Percentiles rank a stretch among this genome's conserved stretches.
These are phyloP conservation scores for Pseudomugil gertrudae DNA, from an alignment of 2,797 vertebrate species.

Conservation along the genomic window DNA sequence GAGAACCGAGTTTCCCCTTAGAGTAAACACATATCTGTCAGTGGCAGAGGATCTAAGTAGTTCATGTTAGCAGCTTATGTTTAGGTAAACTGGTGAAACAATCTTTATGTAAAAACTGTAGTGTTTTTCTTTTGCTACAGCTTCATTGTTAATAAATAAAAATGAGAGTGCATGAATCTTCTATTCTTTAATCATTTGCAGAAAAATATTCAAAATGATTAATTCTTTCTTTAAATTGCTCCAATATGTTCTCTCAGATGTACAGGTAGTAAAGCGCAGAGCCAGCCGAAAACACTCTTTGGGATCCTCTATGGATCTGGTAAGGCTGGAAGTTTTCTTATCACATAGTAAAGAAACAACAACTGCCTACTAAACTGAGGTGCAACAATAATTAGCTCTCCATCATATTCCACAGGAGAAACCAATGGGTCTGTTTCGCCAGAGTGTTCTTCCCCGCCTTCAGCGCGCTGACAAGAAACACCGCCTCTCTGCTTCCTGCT, in stretches of 20 bases:
- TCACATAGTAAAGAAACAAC: background rate
- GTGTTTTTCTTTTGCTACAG: background rate
- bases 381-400: background rate
- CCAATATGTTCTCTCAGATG: slow-evolving; percentile 43
- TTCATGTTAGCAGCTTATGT: background rate
- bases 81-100: background rate
- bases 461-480: slow-evolving; percentile 69
- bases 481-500: slow-evolving; percentile 78
- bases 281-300: slow-evolving; percentile 76
- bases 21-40: background rate
- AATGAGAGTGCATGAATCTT: background rate
- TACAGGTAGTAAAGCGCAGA: slow-evolving; percentile 37
- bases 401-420: slow-evolving; percentile 57
- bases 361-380: background rate
- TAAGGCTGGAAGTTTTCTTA: slow-evolving; percentile 42
- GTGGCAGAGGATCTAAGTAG: background rate
- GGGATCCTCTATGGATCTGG: slow-evolving; percentile 77
- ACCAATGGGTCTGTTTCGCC: slow-evolving; percentile 79
- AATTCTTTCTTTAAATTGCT: background rate
- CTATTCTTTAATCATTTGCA: slow-evolving; percentile 7
- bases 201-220: background rate
- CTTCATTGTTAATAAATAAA: slow-evolving; percentile 14
- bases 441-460: slow-evolving; percentile 78
- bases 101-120: background rate
- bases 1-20: background rate